Conservation (phyloP, 2,113 vertebrate genomes). For the Phalacrocorax brasilianus region DNA sequence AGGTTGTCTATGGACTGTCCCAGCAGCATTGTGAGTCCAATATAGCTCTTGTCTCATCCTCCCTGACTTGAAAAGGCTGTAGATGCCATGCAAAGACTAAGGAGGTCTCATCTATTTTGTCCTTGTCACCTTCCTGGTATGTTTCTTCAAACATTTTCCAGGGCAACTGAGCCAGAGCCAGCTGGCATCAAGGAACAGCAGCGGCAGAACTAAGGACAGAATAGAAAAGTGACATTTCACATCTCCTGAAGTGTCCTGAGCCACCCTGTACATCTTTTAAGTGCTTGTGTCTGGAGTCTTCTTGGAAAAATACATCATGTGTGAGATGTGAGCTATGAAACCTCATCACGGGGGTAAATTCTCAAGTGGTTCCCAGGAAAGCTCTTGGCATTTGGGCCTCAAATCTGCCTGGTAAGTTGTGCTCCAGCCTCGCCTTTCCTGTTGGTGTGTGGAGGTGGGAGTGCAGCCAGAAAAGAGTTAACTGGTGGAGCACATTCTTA, state of each 20-base stretch:
- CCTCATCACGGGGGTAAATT: rapidly evolving
- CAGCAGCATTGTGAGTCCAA: rapidly evolving
- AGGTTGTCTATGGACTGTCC: neutral
- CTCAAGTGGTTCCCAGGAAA: neutral
- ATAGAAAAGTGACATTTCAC: neutral
- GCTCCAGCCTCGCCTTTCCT: neutral
- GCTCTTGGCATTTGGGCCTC: neutral
- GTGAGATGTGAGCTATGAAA: neutral
- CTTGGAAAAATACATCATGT: neutral
- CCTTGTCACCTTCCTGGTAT: neutral
- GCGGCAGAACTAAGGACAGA: neutral
- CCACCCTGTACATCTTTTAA: neutral
- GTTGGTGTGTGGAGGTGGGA: neutral
- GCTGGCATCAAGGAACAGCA: neutral
- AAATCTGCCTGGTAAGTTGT: neutral
- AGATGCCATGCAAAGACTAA: neutral
- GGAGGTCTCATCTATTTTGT: neutral
- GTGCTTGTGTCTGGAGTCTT: neutral
- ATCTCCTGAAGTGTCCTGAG: neutral
- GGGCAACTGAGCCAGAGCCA: neutral
- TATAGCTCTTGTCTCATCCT: neutral
- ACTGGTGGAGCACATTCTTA: rapidly evolving
- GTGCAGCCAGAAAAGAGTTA: neutral
- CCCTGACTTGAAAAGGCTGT: neutral
- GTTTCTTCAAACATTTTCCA: neutral